phyloP scores from a whole-genome alignment of 92 coral and sea anemone species.

The Montipora capitata region DNA sequence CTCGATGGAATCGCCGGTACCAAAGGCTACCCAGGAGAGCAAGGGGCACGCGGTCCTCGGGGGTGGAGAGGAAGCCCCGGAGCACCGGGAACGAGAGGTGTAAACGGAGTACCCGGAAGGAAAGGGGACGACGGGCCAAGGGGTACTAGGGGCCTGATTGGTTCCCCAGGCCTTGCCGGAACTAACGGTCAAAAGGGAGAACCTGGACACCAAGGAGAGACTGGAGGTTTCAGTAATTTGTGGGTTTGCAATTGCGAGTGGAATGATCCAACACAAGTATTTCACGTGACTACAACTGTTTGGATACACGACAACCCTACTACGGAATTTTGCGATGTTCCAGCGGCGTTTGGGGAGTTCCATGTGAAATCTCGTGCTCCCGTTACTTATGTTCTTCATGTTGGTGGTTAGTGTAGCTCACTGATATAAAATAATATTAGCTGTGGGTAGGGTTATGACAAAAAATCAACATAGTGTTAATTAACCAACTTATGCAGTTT shows the following conservation, averaged over 20 bases:
- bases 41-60: conserved; percentile 77
- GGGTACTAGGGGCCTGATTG: conserved; percentile 83
- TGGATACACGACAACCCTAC: conserved; percentile 82
- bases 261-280: conserved; percentile 88
- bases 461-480: too few relatives aligned
- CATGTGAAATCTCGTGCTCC: conserved; percentile 80
- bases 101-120: conserved; percentile 88
- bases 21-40: conserved; percentile 79
- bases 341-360: conserved; percentile 81
- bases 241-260: conserved; percentile 76
- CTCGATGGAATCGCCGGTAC: conserved; percentile 85
- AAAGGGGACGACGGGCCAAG: conserved; percentile 86
- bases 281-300: conserved; percentile 74
- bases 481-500: too few relatives aligned
- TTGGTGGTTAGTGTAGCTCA: conserved; percentile 76
- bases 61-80: conserved; percentile 83
- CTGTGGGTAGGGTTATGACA: too few relatives aligned
- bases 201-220: conserved; percentile 82
- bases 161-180: conserved; percentile 80
- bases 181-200: conserved; percentile 69
- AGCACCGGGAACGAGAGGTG: conserved; percentile 78
- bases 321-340: conserved; percentile 84
- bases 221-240: conserved; percentile 74
- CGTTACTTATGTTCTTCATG: conserved; percentile 85
- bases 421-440: too few relatives aligned